These are phyloP conservation scores for Sternotherus odoratus DNA, from an alignment of 2,797 vertebrate genomes.

Conservation along the genomic window DNA sequence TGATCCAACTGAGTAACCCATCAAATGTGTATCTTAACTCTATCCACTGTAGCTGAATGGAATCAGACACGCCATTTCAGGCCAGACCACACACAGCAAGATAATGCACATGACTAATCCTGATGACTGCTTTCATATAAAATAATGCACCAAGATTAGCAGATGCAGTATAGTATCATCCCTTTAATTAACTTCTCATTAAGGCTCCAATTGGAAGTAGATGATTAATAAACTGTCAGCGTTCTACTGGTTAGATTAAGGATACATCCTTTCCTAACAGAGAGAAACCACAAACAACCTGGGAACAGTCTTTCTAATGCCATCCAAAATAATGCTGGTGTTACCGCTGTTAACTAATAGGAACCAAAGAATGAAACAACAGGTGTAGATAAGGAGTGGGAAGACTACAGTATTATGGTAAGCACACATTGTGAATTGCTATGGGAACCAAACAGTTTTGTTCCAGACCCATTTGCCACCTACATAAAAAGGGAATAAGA, in stretches of 20 bases:
- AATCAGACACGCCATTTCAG: slow-evolving; percentile 50
- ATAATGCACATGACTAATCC: slow-evolving; percentile 76
- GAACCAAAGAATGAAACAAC: slow-evolving; percentile 58
- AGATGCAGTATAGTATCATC: slow-evolving; percentile 18
- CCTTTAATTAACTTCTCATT: slow-evolving; percentile 59
- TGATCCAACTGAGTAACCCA: slow-evolving; percentile 58
- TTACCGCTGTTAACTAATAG: slow-evolving; percentile 13
- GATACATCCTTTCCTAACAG: background rate
- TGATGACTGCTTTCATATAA: slow-evolving; percentile 73
- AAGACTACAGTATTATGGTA: slow-evolving; percentile 48
- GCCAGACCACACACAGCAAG: slow-evolving; percentile 77
- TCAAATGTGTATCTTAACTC: slow-evolving; percentile 56
- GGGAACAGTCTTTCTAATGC: background rate
- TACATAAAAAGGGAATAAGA: slow-evolving; percentile 69
- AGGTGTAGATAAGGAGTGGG: slow-evolving; percentile 74
- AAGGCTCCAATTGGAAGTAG: slow-evolving; percentile 28
- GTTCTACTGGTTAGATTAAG: slow-evolving; percentile 33
- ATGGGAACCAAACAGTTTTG: slow-evolving; percentile 77
- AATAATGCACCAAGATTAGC: slow-evolving; percentile 60
- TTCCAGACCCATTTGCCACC: slow-evolving; percentile 74
- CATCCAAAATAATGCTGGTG: background rate
- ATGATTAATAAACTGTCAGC: slow-evolving; percentile 34
- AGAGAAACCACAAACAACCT: background rate
- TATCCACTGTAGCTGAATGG: slow-evolving; percentile 52
- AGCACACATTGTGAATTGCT: slow-evolving; percentile 64